Evolutionary conservation across 1,140 invertebrate species (phyloP), one percentile per base, ranked within the genome.

Genomic region (Ceratina japonica): DNA sequence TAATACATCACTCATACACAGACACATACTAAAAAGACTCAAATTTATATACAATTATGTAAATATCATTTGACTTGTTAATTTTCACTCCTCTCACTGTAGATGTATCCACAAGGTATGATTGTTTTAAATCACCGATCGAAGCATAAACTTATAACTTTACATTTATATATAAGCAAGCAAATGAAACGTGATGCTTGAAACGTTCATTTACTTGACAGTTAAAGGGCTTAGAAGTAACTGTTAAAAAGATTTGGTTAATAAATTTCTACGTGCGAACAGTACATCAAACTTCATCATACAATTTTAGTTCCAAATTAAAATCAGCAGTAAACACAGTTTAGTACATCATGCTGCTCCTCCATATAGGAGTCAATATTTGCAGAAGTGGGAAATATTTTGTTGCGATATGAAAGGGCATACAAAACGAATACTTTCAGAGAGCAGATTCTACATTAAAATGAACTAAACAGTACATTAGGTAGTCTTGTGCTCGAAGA

Each of bases 361-460:
- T n/a, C 44, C 10, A 0, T 27, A 68, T 3, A 68, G 20, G 27
- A 69, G 49, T 61, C 20, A 75, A 51, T 8, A 20, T 70, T 24
- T 16, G 7, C 0, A 3, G 15, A 15, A 37, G 58, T 24, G 22
- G 15, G 8, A 65, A 65, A 54, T 18, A 54, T 10, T 22, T 49
- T 4, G 15, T 74, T 1, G 18, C 62, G n/a, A 24, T 75, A 58
- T 27, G 31, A 58, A 75, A 68, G 15, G 20, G 12, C n/a, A 24
- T 69, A 61, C 2, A 24, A 71, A 77, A 77, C 8, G 18, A 70
- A 72, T 71, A 54, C 7, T 72, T 72, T 16, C 18, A 12, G 54
- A 62, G 27, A 72, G 54, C 27, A 54, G 16, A 15, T 71, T 62
- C 16, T 71, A 24, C 18, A 51, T 24, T 64, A 49, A 20, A 15